A percentile compares a stretch with the other conserved stretches of the same genome.
Evolutionary conservation across 2,888 invertebrate genomes (phyloP).

Genomic region (Sturmia bella): DNA sequence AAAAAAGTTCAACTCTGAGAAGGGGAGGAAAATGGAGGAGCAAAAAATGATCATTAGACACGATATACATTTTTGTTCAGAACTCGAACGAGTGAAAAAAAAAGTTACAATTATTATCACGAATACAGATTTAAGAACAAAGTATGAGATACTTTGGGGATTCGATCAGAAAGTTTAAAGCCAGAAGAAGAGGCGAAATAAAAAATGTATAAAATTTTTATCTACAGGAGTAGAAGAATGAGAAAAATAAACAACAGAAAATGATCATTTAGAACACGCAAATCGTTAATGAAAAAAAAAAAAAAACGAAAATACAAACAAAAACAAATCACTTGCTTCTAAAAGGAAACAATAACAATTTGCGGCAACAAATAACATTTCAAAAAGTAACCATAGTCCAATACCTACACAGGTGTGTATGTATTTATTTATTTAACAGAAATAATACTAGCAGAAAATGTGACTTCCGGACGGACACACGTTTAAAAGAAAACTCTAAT

Average conservation of each 20-base stretch:
- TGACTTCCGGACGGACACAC: too few relatives aligned
- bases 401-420: not conserved
- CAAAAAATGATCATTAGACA: constrained; percentile 61
- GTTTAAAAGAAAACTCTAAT: too few relatives aligned
- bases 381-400: not conserved
- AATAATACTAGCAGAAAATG: too few relatives aligned
- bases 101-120: constrained; percentile 35
- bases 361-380: not conserved
- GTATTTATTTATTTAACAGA: too few relatives aligned
- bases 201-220: not conserved
- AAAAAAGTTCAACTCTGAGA: not conserved
- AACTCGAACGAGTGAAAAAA: not conserved
- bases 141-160: constrained; percentile 19
- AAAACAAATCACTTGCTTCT: constrained; percentile 56
- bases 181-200: constrained; percentile 1
- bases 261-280: constrained; percentile 50
- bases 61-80: constrained; percentile 42
- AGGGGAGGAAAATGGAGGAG: constrained; percentile 37
- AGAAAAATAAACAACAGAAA: constrained; percentile 1
- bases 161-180: constrained; percentile 22
- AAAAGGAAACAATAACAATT: not conserved
- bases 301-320: constrained; percentile 39
- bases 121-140: not conserved
- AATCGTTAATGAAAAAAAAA: constrained; percentile 45
- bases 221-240: not conserved